phyloP scores from a whole-genome alignment of 2,888 invertebrate genomes.

The Polia nebulosa region DNA sequence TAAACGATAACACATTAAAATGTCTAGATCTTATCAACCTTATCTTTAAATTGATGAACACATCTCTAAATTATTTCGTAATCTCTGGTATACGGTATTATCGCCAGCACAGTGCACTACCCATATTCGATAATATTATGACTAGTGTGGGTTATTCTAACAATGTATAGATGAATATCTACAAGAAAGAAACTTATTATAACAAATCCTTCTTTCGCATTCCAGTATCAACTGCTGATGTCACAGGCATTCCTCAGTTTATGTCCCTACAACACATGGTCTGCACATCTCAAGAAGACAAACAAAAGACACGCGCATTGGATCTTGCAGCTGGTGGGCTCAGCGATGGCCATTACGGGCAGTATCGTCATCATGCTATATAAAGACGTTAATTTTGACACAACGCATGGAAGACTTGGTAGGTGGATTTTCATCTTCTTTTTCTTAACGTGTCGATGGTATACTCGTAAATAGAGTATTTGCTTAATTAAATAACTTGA shows the following conservation, averaged over 20 bases:
- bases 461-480: too few relatives aligned
- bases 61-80: slow-evolving; percentile 16
- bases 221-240: slow-evolving; percentile 80
- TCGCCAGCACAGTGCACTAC: not conserved
- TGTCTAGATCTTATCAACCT: slow-evolving; percentile 1
- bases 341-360: slow-evolving; percentile 74
- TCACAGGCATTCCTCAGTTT: slow-evolving; percentile 75
- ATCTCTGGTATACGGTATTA: not conserved
- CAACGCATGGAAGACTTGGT: slow-evolving; percentile 76
- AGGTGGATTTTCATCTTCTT: slow-evolving; percentile 27
- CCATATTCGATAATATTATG: not conserved
- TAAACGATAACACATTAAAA: not conserved
- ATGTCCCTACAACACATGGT: slow-evolving; percentile 74
- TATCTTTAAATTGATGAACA: slow-evolving; percentile 19
- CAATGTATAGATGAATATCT: not conserved
- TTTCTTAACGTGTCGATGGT: not conserved
- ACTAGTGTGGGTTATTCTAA: not conserved
- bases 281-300: slow-evolving; percentile 66
- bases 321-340: slow-evolving; percentile 73
- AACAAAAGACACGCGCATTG: slow-evolving; percentile 75
- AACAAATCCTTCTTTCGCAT: slow-evolving; percentile 27
- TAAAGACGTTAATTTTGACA: slow-evolving; percentile 71
- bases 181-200: not conserved
- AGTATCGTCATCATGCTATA: slow-evolving; percentile 71
- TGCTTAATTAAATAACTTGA: too few relatives aligned